Base-by-base conservation (phyloP, 37 sponge, comb jelly and placozoan species). In the Mnemiopsis leidyi region DNA sequence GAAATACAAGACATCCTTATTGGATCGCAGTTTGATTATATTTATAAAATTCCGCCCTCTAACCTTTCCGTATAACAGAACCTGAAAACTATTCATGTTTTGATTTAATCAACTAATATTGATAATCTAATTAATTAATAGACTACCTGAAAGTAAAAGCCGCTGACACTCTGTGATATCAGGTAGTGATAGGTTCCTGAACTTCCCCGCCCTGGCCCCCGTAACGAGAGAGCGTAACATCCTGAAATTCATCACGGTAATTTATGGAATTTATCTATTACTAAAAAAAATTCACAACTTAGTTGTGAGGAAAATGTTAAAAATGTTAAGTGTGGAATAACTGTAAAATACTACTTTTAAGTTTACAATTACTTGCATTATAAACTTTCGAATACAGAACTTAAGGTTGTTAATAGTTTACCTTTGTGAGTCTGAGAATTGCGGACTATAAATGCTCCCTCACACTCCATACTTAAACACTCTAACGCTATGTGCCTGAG, bases 371-470 rank as follows among this genome's bases (percentile, higher is more conserved):
- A n/a, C n/a, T n/a, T n/a, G n/a, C n/a, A n/a, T n/a, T n/a, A n/a
- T n/a, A n/a, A n/a, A n/a, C n/a, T n/a, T n/a, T n/a, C n/a, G n/a
- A n/a, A n/a, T n/a, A n/a, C n/a, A n/a, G n/a, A n/a, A n/a, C n/a
- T n/a, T n/a, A n/a, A n/a, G n/a, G n/a, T 61, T 61, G 68, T 21
- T 61, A 21, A 9, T 61, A 9, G 68, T 28, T n/a, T 23, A 79
- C 82, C 82, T 79, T 79, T 79, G 23, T 79, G 82, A 29, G 82
- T 79, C 36, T 79, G 82, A 79, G 82, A 79, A 16, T 36, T 79
- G 7, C 82, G 33, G 21, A 79, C 82, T 7, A 79, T 79, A 23
- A 79, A 79, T 2, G 82, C 82, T 2, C 82, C 82, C 36, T 79
- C 82, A 29, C 82, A 79, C 21, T 79, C 82, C 37, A 36, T 32